Evolutionary conservation across 2,888 invertebrate species (phyloP), one percentile per base, ranked within the genome.

Genomic region (Lasioglossum lativentre): DNA sequence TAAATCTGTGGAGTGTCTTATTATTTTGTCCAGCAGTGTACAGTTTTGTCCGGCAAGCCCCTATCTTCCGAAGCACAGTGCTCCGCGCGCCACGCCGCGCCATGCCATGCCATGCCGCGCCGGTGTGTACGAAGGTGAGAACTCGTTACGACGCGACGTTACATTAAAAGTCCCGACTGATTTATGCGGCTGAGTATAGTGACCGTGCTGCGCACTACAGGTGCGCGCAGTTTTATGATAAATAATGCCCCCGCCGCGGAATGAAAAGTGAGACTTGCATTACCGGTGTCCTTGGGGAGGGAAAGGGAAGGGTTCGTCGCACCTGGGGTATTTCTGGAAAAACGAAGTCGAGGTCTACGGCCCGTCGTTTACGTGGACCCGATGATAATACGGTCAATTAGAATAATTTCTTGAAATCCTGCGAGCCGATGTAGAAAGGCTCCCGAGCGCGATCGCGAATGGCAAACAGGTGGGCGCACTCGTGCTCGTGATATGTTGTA

Each of bases 231-330:
- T 82, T 85, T 73, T 88, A 86, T 86, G 78, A 86, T 86, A 82
- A 85, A 86, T 90, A 89, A 84, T 82, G 76, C 78, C 27, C 63
- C 72, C 63, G 78, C 47, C 73, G 38, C 76, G 80, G 79, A 86
- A 89, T 83, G 90, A 89, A 89, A 90, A 90, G 87, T 75, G 72
- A 79, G 71, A n/a, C 63, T 78, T n/a, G 73, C 80, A 27, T 75
- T 75, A 45, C 40, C 40, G 56, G 77, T 38, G 90, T 88, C 90
- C 90, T 90, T 91, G 90, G 80, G 12, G 56, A 86, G 90, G 90
- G 90, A 90, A 90, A 90, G 91, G 89, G 76, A 90, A 78, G 70
- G 70, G 90, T 80, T 87, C 89, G 83, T 84, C 79, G 82, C 68
- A 76, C 81, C 75, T 56, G 1, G 47, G 77, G 52, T 10, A 75